These are phyloP conservation scores for Nemapogon koenigi DNA, from an alignment of 2,888 invertebrate species.

Conservation along the genomic window DNA sequence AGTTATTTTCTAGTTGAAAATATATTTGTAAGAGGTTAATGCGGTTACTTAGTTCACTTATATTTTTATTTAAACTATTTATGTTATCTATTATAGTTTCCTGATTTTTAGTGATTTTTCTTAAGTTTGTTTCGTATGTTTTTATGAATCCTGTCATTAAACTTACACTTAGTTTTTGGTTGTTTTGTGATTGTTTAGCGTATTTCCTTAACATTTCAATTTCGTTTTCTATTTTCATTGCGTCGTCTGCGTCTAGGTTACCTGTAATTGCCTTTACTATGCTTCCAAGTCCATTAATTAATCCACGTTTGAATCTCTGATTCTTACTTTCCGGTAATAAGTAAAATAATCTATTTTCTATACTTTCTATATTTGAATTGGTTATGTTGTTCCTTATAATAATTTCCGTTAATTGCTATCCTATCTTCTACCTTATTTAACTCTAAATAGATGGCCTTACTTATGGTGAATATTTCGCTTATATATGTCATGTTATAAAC, in stretches of 20 bases:
- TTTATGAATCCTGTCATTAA: not conserved
- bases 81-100: not conserved
- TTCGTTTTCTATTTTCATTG: not conserved
- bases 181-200: not conserved
- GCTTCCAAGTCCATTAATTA: slow-evolving; percentile 2
- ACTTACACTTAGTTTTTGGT: not conserved
- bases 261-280: slow-evolving; percentile 3
- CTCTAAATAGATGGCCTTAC: not conserved
- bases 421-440: not conserved
- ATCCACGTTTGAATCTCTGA: slow-evolving; percentile 1
- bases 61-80: not conserved
- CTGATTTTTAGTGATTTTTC: not conserved
- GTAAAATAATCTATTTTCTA: slow-evolving; percentile 5
- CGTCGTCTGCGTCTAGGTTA: slow-evolving; percentile 3
- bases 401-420: too few relatives aligned
- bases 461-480: slow-evolving; percentile 1
- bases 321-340: not conserved
- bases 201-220: not conserved
- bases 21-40: not conserved
- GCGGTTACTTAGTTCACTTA: not conserved
- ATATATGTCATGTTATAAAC: not conserved
- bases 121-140: slow-evolving; percentile 1
- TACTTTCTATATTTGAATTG: too few relatives aligned
- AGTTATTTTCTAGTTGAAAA: slow-evolving; percentile 1
- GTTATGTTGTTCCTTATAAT: too few relatives aligned